Base-by-base conservation (phyloP, 2,888 invertebrate species). In the Yponomeuta cagnagella region DNA sequence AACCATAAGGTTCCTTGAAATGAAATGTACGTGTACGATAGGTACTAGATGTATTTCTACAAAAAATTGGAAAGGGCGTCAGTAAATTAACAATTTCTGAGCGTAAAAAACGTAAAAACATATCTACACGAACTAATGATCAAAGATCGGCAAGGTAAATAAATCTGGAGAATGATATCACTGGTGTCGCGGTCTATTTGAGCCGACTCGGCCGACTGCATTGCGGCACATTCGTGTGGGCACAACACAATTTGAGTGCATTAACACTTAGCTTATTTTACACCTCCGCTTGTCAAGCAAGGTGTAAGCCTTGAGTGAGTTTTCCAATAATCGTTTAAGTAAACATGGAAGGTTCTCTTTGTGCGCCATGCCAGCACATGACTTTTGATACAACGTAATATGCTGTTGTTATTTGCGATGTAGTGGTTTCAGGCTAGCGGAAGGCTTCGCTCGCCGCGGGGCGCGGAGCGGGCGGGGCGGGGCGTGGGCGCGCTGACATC, bases 401-500 rank as follows among this genome's bases (percentile, higher is more conserved):
- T 58, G 52, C 52, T 58, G 52, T 58, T 58, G 52, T 58, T 58
- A 58, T 58, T 58, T 58, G 52, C 52, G 52, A 9, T 58, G 52
- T 58, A 58, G 52, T 58, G 52, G 52, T 58, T 69, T 48, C n/a
- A 77, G 78, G 78, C 76, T 84, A 81, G 84, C 87, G 88, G 88
- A 90, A 91, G 89, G 90, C 89, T 91, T 82, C 78, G 78, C 78
- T 76, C 77, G 79, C 77, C 77, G 78, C 77, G 76, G 74, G 77
- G 74, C 71, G 75, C 73, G 78, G 77, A 75, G 82, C 77, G 78
- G 71, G 72, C 15, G 73, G 73, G 73, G 81, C 79, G 80, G 79
- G 79, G 80, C 80, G 89, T 88, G 85, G 88, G 88, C 83, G 88
- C 86, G 89, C 88, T 91, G 91, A 91, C 90, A 90, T 91, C 91